These are phyloP conservation scores for Odontomachus brunneus DNA, from an alignment of 1,140 invertebrate species.

Conservation along the genomic window DNA sequence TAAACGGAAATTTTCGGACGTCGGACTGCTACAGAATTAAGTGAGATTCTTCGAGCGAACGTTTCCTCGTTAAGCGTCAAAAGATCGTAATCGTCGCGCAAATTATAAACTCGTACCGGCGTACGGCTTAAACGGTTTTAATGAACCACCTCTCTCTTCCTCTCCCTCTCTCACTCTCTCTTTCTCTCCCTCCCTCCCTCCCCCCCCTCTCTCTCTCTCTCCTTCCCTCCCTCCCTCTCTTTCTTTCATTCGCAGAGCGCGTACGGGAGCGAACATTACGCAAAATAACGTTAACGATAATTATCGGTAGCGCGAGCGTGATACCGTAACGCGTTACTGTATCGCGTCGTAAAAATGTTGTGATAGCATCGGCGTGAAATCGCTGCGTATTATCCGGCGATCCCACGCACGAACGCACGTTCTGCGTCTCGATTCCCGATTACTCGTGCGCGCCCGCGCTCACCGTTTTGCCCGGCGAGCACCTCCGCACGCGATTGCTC, in stretches of 20 bases:
- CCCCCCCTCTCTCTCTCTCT: background rate
- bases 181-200: background rate
- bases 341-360: constrained; percentile 57
- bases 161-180: background rate
- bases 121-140: constrained; percentile 10
- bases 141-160: background rate
- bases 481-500: constrained; percentile 57
- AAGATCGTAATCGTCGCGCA: background rate
- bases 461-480: constrained; percentile 18
- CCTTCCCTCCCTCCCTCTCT: background rate
- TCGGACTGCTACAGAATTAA: background rate
- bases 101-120: constrained; percentile 7
- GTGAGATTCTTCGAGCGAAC: background rate
- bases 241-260: background rate
- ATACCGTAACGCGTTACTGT: constrained; percentile 62
- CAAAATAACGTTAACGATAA: constrained; percentile 59
- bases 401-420: constrained; percentile 60
- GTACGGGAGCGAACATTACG: constrained; percentile 20
- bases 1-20: background rate
- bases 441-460: background rate
- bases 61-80: constrained; percentile 3
- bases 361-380: constrained; percentile 58
- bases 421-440: constrained; percentile 55
- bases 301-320: constrained; percentile 60
- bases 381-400: constrained; percentile 53